Conservation (phyloP, 2,888 invertebrate genomes). For the Athalia cordata region DNA sequence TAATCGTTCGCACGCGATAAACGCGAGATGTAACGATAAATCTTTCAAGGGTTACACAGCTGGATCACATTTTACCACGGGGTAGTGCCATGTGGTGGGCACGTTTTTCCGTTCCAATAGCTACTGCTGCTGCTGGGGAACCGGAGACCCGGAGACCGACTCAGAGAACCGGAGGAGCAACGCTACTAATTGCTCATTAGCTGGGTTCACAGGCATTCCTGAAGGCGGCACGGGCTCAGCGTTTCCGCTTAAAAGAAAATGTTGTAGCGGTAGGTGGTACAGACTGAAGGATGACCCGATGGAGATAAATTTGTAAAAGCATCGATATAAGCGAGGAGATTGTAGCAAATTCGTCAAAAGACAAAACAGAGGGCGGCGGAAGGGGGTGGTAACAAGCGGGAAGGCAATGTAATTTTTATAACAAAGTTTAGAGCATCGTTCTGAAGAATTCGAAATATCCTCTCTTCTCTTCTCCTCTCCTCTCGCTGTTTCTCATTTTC, state of each 20-base stretch:
- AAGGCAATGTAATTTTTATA: constrained; percentile 11
- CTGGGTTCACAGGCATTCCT: constrained; percentile 52
- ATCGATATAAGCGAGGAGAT: constrained; percentile 22
- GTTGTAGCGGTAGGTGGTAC: neutral
- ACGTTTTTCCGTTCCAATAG: constrained; percentile 53
- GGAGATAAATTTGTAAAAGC: constrained; percentile 24
- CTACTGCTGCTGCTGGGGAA: constrained; percentile 40
- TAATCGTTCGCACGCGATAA: constrained; percentile 45
- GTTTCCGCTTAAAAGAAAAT: constrained; percentile 32
- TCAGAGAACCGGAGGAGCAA: constrained; percentile 48
- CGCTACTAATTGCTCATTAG: constrained; percentile 67
- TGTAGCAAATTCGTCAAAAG: constrained; percentile 13
- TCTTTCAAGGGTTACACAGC: constrained; percentile 52
- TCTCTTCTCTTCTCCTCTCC: neutral
- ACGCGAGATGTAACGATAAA: constrained; percentile 51
- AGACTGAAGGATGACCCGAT: constrained; percentile 17
- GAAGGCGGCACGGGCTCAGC: constrained; percentile 29
- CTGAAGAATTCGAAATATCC: neutral
- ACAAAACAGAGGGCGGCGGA: neutral
- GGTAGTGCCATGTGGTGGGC: constrained; percentile 55
- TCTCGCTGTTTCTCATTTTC: too few species aligned
- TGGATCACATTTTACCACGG: constrained; percentile 51
- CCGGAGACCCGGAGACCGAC: constrained; percentile 34
- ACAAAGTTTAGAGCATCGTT: constrained; percentile 12
- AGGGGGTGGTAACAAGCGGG: too few species aligned